Base-by-base conservation (phyloP, 2,888 invertebrate genomes). In the Trichopoda pennipes region DNA sequence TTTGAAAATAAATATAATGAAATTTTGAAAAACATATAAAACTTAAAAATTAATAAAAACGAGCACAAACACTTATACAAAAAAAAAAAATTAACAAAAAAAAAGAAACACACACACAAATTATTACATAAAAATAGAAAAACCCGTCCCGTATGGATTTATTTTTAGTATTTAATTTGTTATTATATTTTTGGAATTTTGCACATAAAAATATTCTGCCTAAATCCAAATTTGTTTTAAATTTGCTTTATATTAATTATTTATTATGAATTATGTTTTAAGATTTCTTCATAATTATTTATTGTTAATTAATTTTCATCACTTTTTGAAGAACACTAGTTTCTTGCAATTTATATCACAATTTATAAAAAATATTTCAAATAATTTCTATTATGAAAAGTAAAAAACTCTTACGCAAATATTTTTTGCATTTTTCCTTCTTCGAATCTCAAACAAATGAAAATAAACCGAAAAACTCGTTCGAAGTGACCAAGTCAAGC, bases 81-180 rank as follows among this genome's bases (percentile, higher is more conserved):
- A 47, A 17, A 69, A 1, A 28, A 28, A 28, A 28, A 7, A 28
- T 8, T 28, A 7, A 28, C 4, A 28, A 28, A 8, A 28, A 28
- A 28, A 3, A 32, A 42, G 38, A 60, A 51, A 49, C 28, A 73
- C 35, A 61, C 16, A 44, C 8, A 60, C 53, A 69, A 55, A 85
- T 86, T 88, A 88, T 89, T 90, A 89, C 89, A 89, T 89, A 90
- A 89, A 77, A 69, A 88, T 86, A 88, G 87, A 86, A 85, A n/a
- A 88, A 87, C 89, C 88, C 88, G 88, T 85, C 89, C 90, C 89
- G 88, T 85, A 86, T 86, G 86, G 83, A 86, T 88, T 88, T 89
- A 89, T 89, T 89, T 89, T 87, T 89, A 90, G 89, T 85, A 85
- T 88, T 75, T 80, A 28, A 68, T 74, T 76, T 77, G 28, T n/a